Evolutionary conservation across 2,888 invertebrate species (phyloP).

Genomic region (Meganola albula): DNA sequence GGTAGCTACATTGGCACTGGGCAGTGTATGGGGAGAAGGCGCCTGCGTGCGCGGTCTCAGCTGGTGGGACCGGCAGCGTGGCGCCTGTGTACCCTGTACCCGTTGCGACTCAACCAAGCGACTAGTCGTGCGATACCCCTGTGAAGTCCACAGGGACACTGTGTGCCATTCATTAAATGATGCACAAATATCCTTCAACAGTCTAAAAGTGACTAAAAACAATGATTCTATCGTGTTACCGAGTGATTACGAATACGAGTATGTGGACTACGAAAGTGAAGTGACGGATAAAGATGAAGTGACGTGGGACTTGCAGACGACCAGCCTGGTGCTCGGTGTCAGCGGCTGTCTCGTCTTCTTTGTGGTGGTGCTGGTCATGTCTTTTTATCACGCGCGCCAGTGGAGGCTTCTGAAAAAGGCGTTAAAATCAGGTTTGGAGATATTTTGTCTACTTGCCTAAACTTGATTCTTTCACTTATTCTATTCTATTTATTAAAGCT

Average conservation of each 20-base stretch:
- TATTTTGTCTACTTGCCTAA: no score
- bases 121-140: constrained; percentile 82
- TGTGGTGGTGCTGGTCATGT: constrained; percentile 85
- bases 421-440: constrained; percentile 87
- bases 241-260: constrained; percentile 66
- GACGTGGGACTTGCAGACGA: constrained; percentile 86
- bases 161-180: constrained; percentile 83
- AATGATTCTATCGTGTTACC: constrained; percentile 37
- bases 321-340: constrained; percentile 83
- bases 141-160: constrained; percentile 86
- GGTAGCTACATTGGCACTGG: constrained; percentile 59
- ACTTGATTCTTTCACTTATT: no score
- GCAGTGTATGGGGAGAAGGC: constrained; percentile 46
- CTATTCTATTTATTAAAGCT: no score
- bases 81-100: constrained; percentile 83
- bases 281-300: constrained; percentile 59
- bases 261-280: constrained; percentile 63
- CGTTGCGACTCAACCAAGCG: constrained; percentile 78
- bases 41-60: constrained; percentile 76
- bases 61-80: constrained; percentile 83
- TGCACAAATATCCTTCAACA: constrained; percentile 80
- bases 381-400: constrained; percentile 86
- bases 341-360: constrained; percentile 88
- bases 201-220: constrained; percentile 39
- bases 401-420: constrained; percentile 88